Evolutionary conservation across 23 tunicate species (phyloP), one percentile per base, ranked within the genome.

Genomic region (Corella eumyota): DNA sequence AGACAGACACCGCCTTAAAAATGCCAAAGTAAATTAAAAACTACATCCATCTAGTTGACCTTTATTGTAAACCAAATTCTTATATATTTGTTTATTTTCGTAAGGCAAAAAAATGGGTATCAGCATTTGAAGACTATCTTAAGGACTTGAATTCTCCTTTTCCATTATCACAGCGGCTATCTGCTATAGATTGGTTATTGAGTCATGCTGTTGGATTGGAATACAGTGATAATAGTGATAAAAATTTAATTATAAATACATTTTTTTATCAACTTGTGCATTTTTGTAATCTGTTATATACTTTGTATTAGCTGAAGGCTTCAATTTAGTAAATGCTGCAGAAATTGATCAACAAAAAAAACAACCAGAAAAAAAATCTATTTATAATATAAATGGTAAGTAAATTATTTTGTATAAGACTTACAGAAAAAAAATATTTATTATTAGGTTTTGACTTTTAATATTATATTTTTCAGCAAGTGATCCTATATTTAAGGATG

Each of bases 101-200:
- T n/a, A n/a, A 83, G 83, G 58, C 74, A 32, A 61, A 66, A 36
- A 31, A 54, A 36, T 85, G 95, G 95, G 32, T 69, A 21, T 36
- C 70, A 46, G 55, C 64, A 3, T 77, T 71, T 33, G 36, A 59
- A 11, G 32, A 48, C 25, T 85, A 85, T 61, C 46, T 85, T 0
- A 85, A 77, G 50, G 95, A 71, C 59, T 33, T 85, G 74, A 5
- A 53, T 5, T 85, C 56, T 66, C 95, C 95, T 2, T 85, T 68
- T 61, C 11, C 69, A 64, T 19, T 2, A 38, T 56, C 63, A 25
- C 61, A 77, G 32, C 50, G 61, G 28, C 24, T 37, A 29, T 45
- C 62, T 13, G 75, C 71, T 23, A 13, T 60, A 32, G 95, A 85
- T 50, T 85, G 95, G 95, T n/a, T 85, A 24, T 60, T 77, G 6